Evolutionary conservation across 2,888 invertebrate species (phyloP), one percentile per base, ranked within the genome.

Genomic region (Neelides folsomi): DNA sequence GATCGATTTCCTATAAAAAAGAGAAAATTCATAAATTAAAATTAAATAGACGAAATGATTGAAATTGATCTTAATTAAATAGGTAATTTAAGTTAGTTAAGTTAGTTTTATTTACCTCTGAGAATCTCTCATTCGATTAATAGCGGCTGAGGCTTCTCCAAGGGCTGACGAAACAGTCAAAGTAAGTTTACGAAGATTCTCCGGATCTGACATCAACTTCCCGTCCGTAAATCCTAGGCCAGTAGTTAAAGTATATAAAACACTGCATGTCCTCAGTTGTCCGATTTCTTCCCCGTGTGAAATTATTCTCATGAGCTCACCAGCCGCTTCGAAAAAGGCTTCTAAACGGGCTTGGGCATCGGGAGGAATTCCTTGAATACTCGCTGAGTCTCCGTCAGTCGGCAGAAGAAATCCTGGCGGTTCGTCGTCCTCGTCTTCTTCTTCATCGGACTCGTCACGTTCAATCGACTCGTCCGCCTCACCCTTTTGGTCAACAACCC

Each of bases 61-160:
- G n/a, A n/a, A n/a, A n/a, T n/a, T n/a, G n/a, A n/a, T n/a, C n/a
- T n/a, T n/a, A n/a, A n/a, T n/a, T n/a, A n/a, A n/a, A n/a, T n/a
- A n/a, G n/a, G n/a, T n/a, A n/a, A n/a, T n/a, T n/a, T n/a, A n/a
- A n/a, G n/a, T n/a, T n/a, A n/a, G n/a, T n/a, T n/a, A n/a, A n/a
- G n/a, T n/a, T n/a, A n/a, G n/a, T n/a, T 27, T 27, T 27, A 27
- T 27, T 27, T 27, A 60, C 58, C 64, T 51, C 50, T 64, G 64
- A 58, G 63, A 57, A 59, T 65, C 45, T 68, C 93, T 82, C 92
- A 94, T 93, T 71, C 90, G 84, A 65, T 90, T 93, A 63, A 95
- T 78, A 52, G 93, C 93, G 66, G 93, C 93, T 59, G 93, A 93
- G 54, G 94, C 94, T 75, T 94, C 93, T 77, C 94, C 93, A 68